Conservation (phyloP, 2,113 vertebrate species). For the Smithornis capensis region DNA sequence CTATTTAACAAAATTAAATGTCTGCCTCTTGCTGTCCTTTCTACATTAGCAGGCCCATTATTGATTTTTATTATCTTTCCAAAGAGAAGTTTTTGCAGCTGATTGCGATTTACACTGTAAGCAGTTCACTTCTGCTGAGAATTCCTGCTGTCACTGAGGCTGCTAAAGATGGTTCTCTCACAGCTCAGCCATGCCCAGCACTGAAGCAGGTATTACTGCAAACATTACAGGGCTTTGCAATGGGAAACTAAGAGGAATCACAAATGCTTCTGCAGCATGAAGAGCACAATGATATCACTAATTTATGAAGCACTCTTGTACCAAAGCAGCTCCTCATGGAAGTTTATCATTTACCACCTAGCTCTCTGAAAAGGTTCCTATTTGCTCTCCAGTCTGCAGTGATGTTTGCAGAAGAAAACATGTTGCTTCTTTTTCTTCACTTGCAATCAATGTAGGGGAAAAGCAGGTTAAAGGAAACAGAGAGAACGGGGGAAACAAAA, state of each 20-base stretch:
- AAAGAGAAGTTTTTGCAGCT: conserved; percentile 33
- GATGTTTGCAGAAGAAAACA: background rate
- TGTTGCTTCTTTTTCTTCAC: background rate
- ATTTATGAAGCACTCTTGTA: background rate
- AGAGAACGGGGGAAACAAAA: background rate
- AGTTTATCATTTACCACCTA: background rate
- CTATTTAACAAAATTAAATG: conserved; percentile 57
- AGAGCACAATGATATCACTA: background rate
- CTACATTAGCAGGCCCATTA: conserved; percentile 53
- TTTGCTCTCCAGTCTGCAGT: background rate
- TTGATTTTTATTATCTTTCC: conserved; percentile 62
- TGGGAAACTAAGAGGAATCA: background rate
- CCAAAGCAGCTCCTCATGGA: background rate
- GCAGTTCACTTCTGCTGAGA: background rate
- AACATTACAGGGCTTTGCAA: background rate
- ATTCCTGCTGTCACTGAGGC: conserved; percentile 7
- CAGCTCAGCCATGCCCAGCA: background rate
- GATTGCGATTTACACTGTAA: conserved; percentile 18
- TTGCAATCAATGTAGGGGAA: background rate
- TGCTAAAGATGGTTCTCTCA: background rate
- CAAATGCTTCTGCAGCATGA: background rate
- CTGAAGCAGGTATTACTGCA: background rate
- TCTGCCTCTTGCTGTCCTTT: conserved; percentile 52
- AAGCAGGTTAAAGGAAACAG: background rate
- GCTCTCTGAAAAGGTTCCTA: background rate